Base-by-base conservation (phyloP, 2,113 vertebrate species). In the Pluvianellus socialis region DNA sequence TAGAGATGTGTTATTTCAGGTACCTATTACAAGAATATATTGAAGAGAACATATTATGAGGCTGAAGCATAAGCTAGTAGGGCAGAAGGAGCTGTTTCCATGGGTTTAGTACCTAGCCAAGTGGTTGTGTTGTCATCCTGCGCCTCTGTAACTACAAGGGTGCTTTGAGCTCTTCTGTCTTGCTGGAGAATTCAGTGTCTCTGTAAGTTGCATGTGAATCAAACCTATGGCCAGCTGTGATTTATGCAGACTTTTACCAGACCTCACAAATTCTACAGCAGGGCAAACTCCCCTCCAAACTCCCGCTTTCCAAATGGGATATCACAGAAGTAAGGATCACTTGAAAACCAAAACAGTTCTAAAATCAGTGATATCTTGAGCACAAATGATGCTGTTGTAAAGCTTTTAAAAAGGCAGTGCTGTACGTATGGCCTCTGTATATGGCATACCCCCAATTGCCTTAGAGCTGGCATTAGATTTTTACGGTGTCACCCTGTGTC, bases 151-250 rank as follows among this genome's bases (percentile, higher is more conserved):
- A n/a, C 35, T 84, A 15, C 15, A 23, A 15, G 33, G 47, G 12
- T 26, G 33, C 50, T 75, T 35, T 52, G 10, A 19, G 12, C 35
- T 24, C 33, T 33, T 70, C 38, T 11, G n/a, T 88, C 15, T 30
- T 56, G 15, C 33, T 44, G 59, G 49, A 56, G 35, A 40, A 33
- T 4, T 40, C 61, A 5, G 11, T n/a, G 32, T 49, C 10, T n/a
- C 12, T 68, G 2, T 22, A 24, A 44, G 16, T 28, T 71, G 10
- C 3, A 6, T 3, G 22, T 16, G 49, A 86, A 40, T 59, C 28
- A 74, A 86, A 61, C 3, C 8, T 67, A 2, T 33, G n/a, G 15
- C 49, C 52, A 92, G 32, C 79, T 88, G 56, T 0, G 0, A 23
- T 35, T 72, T 56, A 35, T 42, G n/a, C 73, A 66, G 63, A 16